phyloP scores from a whole-genome alignment of 2,888 invertebrate species.

The Augochlorella aurata region DNA sequence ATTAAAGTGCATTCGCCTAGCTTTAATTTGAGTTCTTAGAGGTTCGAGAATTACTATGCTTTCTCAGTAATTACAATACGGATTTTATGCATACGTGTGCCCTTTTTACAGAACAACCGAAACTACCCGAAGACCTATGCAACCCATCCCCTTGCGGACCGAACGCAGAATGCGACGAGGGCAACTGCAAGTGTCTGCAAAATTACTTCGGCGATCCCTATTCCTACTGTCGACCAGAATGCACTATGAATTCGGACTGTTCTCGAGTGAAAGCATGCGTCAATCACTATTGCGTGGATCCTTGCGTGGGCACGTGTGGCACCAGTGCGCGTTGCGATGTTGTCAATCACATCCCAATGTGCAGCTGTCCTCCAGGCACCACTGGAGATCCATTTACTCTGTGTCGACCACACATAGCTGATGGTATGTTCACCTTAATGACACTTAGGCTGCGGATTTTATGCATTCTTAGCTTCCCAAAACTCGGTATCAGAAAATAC shows the following conservation, averaged over 20 bases:
- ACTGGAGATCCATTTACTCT: constrained; percentile 88
- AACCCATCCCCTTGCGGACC: constrained; percentile 89
- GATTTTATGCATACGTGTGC: no score
- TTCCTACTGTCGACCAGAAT: constrained; percentile 88
- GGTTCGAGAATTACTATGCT: no score
- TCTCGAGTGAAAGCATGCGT: constrained; percentile 87
- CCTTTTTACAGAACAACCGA: constrained; percentile 71
- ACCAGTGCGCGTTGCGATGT: constrained; percentile 88
- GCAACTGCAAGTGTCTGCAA: constrained; percentile 87
- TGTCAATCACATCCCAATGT: constrained; percentile 89
- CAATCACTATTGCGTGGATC: constrained; percentile 88
- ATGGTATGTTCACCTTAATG: constrained; percentile 54
- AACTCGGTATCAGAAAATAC: no score
- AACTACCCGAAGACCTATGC: constrained; percentile 84
- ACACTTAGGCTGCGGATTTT: no score
- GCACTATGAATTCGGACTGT: constrained; percentile 89
- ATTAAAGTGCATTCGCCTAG: no score
- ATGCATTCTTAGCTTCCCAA: no score
- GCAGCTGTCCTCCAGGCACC: constrained; percentile 87
- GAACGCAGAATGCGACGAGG: constrained; percentile 79
- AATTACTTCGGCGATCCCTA: constrained; percentile 89
- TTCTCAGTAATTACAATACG: no score
- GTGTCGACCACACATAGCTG: constrained; percentile 83
- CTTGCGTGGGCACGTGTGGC: constrained; percentile 90
- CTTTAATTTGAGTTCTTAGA: no score